A percentile compares a stretch with the other conserved stretches of the same genome.
Conservation (phyloP, 2,797 vertebrate genomes). For the Chaenodraco wilsoni region DNA sequence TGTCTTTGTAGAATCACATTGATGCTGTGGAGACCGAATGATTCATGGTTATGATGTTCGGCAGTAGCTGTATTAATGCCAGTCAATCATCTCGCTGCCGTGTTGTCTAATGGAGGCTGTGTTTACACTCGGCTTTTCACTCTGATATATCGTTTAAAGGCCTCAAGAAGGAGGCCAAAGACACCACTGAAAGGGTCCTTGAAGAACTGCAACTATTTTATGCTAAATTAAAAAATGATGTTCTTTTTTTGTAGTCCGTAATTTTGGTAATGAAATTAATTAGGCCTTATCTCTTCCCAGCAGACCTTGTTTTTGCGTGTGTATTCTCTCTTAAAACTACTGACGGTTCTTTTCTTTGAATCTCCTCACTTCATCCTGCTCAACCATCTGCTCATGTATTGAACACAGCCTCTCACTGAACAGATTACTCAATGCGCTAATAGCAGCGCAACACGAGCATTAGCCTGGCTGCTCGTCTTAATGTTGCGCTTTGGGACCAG, state of each 20-base stretch:
- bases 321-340: slow-evolving; percentile 43
- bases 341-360: slow-evolving; percentile 49
- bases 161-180: slow-evolving; percentile 42
- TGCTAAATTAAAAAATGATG: slow-evolving; percentile 66
- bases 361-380: slow-evolving; percentile 54
- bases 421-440: slow-evolving; percentile 60
- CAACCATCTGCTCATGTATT: slow-evolving; percentile 60
- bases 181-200: slow-evolving; percentile 43
- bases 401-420: slow-evolving; percentile 40
- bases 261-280: slow-evolving; percentile 71
- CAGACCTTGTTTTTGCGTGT: slow-evolving; percentile 57
- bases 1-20: slow-evolving; percentile 67
- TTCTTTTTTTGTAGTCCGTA: slow-evolving; percentile 60
- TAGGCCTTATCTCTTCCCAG: slow-evolving; percentile 65
- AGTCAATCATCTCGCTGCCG: slow-evolving; percentile 50
- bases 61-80: slow-evolving; percentile 44
- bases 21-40: slow-evolving; percentile 52
- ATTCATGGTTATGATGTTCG: slow-evolving; percentile 52
- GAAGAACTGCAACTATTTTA: slow-evolving; percentile 44
- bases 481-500: slow-evolving; percentile 66
- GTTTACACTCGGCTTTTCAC: slow-evolving; percentile 34
- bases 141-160: slow-evolving; percentile 36
- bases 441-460: slow-evolving; percentile 53
- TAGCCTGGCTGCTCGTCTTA: slow-evolving; percentile 59
- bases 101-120: slow-evolving; percentile 37